phyloP scores from a whole-genome alignment of 37 sponge, comb jelly and placozoan genomes.

The Petrosia ficiformis region DNA sequence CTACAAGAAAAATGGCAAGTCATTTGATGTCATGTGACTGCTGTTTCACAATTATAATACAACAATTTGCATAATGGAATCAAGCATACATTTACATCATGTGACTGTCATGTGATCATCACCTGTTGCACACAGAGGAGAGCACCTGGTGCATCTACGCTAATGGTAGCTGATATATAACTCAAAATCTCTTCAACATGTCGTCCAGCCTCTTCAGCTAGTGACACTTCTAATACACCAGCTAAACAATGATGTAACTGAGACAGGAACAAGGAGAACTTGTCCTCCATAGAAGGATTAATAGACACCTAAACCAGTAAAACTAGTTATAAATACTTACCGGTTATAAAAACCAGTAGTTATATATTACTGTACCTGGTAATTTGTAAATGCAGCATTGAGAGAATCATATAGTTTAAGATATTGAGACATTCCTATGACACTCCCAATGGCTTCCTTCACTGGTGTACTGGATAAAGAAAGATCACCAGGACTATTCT shows the following conservation, averaged over 20 bases:
- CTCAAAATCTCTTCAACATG: constrained; percentile 64
- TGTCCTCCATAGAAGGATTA: constrained; percentile 39
- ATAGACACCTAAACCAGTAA: constrained; percentile 34
- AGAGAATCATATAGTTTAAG: constrained; percentile 53
- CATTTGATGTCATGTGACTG: too few species aligned
- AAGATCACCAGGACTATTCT: not conserved
- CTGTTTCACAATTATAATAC: too few species aligned
- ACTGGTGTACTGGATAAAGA: not conserved
- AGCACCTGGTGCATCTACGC: constrained; percentile 61
- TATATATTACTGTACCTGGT: constrained; percentile 30
- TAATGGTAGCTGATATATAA: constrained; percentile 30
- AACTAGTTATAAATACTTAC: not conserved
- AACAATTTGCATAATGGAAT: too few species aligned
- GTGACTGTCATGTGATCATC: too few species aligned
- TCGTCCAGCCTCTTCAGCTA: constrained; percentile 51
- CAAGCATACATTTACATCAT: too few species aligned
- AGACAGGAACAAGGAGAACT: constrained; percentile 56
- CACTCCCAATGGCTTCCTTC: constrained; percentile 40
- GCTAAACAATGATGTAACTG: constrained; percentile 38
- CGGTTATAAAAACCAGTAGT: not conserved
- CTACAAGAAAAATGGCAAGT: too few species aligned
- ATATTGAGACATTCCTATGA: constrained; percentile 34
- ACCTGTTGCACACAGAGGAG: constrained; percentile 81
- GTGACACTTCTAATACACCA: constrained; percentile 53
- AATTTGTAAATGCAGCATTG: constrained; percentile 65